These are phyloP conservation scores for Yponomeuta malinellus DNA, from an alignment of 2,888 invertebrate genomes.

Conservation along the genomic window DNA sequence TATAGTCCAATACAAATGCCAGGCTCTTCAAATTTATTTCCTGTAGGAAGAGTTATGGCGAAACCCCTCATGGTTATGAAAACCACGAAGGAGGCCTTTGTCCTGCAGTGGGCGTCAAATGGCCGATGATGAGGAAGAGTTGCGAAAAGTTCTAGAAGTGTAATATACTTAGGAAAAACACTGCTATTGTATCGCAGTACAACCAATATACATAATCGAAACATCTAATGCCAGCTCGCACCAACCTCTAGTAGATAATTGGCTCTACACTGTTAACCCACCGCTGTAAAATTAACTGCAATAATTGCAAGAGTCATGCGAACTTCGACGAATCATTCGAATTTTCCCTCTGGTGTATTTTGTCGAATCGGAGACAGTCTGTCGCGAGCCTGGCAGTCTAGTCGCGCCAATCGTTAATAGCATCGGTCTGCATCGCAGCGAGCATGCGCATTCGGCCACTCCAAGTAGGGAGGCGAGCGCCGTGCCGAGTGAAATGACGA, in stretches of 20 bases:
- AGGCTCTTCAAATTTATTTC: too few species aligned
- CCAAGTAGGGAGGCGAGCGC: not conserved
- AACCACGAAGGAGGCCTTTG: too few species aligned
- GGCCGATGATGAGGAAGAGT: too few species aligned
- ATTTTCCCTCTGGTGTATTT: constrained; percentile 49
- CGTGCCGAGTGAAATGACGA: constrained; percentile 45
- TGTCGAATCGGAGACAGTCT: constrained; percentile 56
- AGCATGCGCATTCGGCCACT: constrained; percentile 55
- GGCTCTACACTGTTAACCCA: not conserved
- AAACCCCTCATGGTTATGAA: too few species aligned
- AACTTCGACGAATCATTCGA: constrained; percentile 54
- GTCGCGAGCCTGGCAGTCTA: constrained; percentile 60
- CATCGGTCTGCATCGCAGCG: constrained; percentile 64
- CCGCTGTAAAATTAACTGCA: not conserved
- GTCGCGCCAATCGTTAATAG: constrained; percentile 67
- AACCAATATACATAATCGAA: not conserved
- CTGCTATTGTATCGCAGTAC: not conserved
- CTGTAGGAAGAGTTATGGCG: too few species aligned
- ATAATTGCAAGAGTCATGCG: not conserved
- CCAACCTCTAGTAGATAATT: not conserved
- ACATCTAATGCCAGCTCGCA: too few species aligned
- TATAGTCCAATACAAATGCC: too few species aligned
- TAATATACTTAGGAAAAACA: not conserved
- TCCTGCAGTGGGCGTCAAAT: too few species aligned
- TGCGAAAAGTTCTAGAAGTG: too few species aligned